A percentile compares a stretch with the other conserved stretches of the same genome.
phyloP scores from a whole-genome alignment of 64 coral and sea anemone species.

The Actinia equina region DNA sequence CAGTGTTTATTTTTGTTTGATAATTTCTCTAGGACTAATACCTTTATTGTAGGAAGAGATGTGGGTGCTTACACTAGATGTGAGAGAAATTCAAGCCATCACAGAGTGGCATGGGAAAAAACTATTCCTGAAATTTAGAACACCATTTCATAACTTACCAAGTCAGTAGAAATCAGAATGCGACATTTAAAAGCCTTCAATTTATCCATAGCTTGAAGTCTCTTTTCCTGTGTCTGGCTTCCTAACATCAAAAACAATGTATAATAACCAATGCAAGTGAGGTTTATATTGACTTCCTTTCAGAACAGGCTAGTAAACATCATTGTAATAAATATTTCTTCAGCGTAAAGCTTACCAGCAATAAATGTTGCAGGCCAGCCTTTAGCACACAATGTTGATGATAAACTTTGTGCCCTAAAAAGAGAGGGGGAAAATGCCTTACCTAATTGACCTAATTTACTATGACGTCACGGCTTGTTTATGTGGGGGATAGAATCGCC shows the following conservation, averaged over 20 bases:
- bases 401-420: slow-evolving; percentile 78
- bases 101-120: too few species aligned
- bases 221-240: slow-evolving; percentile 79
- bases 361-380: slow-evolving; percentile 96
- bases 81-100: too few species aligned
- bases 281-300: neutral
- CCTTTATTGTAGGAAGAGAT: too few species aligned
- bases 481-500: too few species aligned
- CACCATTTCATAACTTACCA: slow-evolving; percentile 47
- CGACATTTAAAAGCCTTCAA: slow-evolving; percentile 87
- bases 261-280: neutral
- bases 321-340: neutral
- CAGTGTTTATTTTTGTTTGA: too few species aligned
- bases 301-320: too few species aligned
- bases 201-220: slow-evolving; percentile 92
- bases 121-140: too few species aligned
- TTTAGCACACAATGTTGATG: slow-evolving; percentile 79
- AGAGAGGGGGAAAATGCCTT: neutral
- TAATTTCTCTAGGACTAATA: too few species aligned
- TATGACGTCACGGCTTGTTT: too few species aligned
- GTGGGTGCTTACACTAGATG: too few species aligned
- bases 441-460: too few species aligned
- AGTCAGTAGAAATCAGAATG: slow-evolving; percentile 93
- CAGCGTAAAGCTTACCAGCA: slow-evolving; percentile 51
- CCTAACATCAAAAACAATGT: slow-evolving; percentile 30